A percentile compares a stretch with the other conserved stretches of the same genome.
phyloP scores from a whole-genome alignment of 2,113 vertebrate species.

The Eulacestoma nigropectus region DNA sequence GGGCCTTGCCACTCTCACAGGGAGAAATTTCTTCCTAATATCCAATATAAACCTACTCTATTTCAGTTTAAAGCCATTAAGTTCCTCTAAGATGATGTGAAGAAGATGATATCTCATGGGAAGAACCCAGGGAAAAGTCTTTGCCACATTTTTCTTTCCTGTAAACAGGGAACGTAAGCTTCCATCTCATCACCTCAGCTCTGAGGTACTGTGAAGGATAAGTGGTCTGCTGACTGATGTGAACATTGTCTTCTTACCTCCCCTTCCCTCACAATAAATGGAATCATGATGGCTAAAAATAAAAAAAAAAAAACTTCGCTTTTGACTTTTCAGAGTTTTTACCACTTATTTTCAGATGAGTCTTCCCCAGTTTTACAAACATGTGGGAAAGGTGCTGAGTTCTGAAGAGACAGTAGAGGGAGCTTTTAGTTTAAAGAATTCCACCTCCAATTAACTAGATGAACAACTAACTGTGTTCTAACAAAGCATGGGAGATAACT shows the following conservation, averaged over 20 bases:
- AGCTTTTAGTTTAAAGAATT: slow-evolving; percentile 8
- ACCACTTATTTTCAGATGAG: background rate
- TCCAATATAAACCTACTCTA: background rate
- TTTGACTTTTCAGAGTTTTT: background rate
- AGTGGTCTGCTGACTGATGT: background rate
- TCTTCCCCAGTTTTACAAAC: background rate
- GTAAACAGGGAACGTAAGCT: background rate
- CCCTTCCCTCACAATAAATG: background rate
- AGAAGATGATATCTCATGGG: background rate
- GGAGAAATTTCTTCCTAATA: background rate
- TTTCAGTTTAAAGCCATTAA: background rate
- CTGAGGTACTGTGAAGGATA: background rate
- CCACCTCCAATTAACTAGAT: background rate
- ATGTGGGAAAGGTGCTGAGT: background rate
- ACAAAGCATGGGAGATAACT: background rate
- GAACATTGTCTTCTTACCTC: background rate
- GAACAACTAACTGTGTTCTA: background rate
- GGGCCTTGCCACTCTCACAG: background rate
- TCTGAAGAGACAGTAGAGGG: slow-evolving; percentile 27
- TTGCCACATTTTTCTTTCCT: background rate
- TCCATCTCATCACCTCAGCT: background rate
- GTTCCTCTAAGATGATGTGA: background rate
- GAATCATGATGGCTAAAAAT: background rate
- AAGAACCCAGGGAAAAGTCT: background rate
- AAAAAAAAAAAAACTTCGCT: background rate